Evolutionary conservation across 2,888 invertebrate species (phyloP).

Genomic region (Linyphia triangularis): DNA sequence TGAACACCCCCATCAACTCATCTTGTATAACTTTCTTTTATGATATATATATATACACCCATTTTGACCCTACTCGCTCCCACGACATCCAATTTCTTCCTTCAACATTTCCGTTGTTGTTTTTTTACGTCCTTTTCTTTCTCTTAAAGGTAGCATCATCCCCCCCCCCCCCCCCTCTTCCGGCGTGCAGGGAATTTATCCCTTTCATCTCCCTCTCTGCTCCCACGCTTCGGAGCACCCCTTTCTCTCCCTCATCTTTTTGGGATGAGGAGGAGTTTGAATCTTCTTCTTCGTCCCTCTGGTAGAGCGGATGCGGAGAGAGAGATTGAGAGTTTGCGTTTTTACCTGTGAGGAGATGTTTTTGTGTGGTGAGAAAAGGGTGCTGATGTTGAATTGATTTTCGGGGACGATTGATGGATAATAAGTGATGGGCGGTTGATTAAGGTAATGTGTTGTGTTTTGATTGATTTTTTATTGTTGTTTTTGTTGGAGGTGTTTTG

Average conservation of each 20-base stretch:
- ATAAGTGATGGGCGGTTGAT: neutral
- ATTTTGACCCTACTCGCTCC: slow-evolving; percentile 51
- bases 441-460: no score
- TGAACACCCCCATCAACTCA: slow-evolving; percentile 39
- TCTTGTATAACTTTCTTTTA: slow-evolving; percentile 35
- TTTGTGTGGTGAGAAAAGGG: neutral
- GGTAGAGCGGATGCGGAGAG: slow-evolving; percentile 3
- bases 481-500: no score
- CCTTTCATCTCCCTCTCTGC: slow-evolving; percentile 66
- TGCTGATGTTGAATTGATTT: neutral
- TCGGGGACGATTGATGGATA: neutral
- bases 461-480: no score
- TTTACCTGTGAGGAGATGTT: slow-evolving; percentile 32
- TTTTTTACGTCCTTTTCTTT: slow-evolving; percentile 53
- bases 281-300: slow-evolving; percentile 13
- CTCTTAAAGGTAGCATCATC: slow-evolving; percentile 8
- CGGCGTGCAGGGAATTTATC: slow-evolving; percentile 59
- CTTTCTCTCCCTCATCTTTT: slow-evolving; percentile 15
- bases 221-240: slow-evolving; percentile 65
- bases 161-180: slow-evolving; percentile 37
- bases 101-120: slow-evolving; percentile 73
- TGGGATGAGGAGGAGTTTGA: slow-evolving; percentile 10
- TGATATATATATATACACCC: slow-evolving; percentile 67
- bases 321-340: slow-evolving; percentile 1
- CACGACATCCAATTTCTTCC: slow-evolving; percentile 73